Conservation (phyloP, 1,140 invertebrate species). For the Holotrichia oblita region DNA sequence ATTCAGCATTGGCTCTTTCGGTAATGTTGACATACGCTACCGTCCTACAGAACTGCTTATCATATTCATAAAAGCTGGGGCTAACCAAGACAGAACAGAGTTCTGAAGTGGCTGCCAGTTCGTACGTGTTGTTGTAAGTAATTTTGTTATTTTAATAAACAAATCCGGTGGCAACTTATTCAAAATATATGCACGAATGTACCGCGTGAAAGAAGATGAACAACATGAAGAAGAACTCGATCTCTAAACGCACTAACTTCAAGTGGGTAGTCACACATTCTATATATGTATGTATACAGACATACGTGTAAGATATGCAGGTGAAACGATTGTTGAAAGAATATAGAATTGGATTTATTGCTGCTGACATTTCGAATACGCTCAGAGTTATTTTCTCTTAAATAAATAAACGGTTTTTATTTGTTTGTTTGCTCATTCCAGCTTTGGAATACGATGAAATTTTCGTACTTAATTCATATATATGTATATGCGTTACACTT, state of each 20-base stretch:
- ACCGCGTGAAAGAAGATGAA: neutral
- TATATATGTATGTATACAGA: neutral
- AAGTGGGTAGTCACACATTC: neutral
- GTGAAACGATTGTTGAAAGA: neutral
- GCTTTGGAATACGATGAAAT: neutral
- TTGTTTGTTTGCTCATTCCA: slow-evolving; percentile 13
- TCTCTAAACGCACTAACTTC: neutral
- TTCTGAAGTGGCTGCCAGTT: neutral
- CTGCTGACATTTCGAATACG: slow-evolving; percentile 21
- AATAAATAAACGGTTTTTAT: slow-evolving; percentile 24
- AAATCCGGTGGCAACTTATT: slow-evolving; percentile 18
- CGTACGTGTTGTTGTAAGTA: slow-evolving; percentile 20
- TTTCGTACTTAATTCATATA: neutral
- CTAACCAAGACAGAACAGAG: neutral
- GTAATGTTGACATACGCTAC: neutral
- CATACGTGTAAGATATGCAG: neutral
- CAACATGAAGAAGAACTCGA: neutral
- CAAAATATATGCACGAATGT: neutral
- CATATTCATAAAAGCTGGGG: neutral
- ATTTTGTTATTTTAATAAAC: slow-evolving; percentile 32
- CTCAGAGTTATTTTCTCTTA: slow-evolving; percentile 22
- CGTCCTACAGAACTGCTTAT: neutral
- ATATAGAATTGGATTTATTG: neutral
- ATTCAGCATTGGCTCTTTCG: neutral
- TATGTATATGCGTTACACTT: neutral